Percentiles rank a stretch among this genome's conserved stretches.
These are phyloP conservation scores for Leguminivora glycinivorella DNA, from an alignment of 1,140 invertebrate species.

Conservation along the genomic window DNA sequence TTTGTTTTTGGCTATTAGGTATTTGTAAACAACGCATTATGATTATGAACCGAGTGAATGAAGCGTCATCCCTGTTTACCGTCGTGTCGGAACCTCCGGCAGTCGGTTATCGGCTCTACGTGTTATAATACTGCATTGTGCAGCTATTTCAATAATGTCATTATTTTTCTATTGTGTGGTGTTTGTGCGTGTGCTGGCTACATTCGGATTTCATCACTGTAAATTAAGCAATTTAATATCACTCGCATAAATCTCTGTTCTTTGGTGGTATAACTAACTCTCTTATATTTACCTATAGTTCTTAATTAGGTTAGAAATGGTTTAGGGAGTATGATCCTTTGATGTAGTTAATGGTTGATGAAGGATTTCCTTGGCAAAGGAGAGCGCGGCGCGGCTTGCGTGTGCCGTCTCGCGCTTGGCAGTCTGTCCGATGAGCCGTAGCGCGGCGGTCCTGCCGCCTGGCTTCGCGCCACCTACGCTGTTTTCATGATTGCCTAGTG, in stretches of 20 bases:
- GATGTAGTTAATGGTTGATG: constrained; percentile 31
- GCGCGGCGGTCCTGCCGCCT: constrained; percentile 72
- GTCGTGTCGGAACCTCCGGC: background rate
- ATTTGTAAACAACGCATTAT: constrained; percentile 60
- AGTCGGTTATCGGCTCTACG: constrained; percentile 31
- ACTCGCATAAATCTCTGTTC: background rate
- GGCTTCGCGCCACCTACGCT: constrained; percentile 46
- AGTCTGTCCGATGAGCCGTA: constrained; percentile 75
- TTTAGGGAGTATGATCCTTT: constrained; percentile 36
- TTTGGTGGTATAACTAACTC: background rate
- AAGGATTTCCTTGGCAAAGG: constrained; percentile 60
- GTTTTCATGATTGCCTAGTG: constrained; percentile 49
- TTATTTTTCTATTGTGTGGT: background rate
- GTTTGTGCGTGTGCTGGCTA: background rate
- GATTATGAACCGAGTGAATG: constrained; percentile 42
- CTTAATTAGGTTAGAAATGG: constrained; percentile 27
- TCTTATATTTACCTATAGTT: background rate
- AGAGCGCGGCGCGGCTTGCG: constrained; percentile 42
- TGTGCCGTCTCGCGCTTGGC: constrained; percentile 39
- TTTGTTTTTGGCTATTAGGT: constrained; percentile 48
- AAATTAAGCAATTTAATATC: constrained; percentile 1
- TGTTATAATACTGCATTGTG: constrained; percentile 8
- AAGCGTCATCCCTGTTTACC: constrained; percentile 45
- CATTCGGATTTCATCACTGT: constrained; percentile 18
- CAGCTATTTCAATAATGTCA: background rate